Evolutionary conservation across 2,113 vertebrate genomes (phyloP), one percentile per base, ranked within the genome.

Genomic region (Mormoops blainvillei): DNA sequence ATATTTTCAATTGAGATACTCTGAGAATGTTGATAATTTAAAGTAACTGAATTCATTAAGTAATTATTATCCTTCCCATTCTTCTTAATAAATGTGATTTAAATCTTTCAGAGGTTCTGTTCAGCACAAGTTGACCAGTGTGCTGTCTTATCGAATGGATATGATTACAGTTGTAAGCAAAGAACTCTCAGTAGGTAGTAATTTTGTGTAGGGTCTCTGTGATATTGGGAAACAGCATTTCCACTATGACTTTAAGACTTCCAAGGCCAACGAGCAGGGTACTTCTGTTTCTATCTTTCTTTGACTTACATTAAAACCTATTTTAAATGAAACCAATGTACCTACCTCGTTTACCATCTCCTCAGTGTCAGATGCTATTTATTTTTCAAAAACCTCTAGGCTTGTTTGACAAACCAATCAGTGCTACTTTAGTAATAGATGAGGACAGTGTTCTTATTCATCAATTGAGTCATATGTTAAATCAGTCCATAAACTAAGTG

Each of bases 51-150:
- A 71, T 91, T 91, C 77, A 73, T 89, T 77, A 81, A 86, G 31
- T 87, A 71, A 68, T 87, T 73, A 36, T 88, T 50, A 13, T 11
- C 58, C 5, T 68, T 84, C 56, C 58, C 28, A 19, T 71, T 93
- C 95, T 80, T 91, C 19, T 89, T 87, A 94, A 52, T 76, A 91
- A 84, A n/a, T n/a, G n/a, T 82, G 45, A 81, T 94, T 89, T 94
- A 68, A 77, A 38, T 82, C 26, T 78, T 1, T 56, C 19, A 84
- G 71, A 31, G 19, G 33, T 76, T 83, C 61, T 70, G 33, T 15
- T 89, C 6, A 18, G 24, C 33, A n/a, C 5, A 10, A 28, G 38
- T 3, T 95, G 33, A 22, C 68, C 16, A 36, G 1, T 76, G 5
- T 28, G 85, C 48, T 26, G 8, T 26, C 45, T 48, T 36, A 61